Base-by-base conservation (phyloP, 2,888 invertebrate genomes). In the Argynnis bischoffii region DNA sequence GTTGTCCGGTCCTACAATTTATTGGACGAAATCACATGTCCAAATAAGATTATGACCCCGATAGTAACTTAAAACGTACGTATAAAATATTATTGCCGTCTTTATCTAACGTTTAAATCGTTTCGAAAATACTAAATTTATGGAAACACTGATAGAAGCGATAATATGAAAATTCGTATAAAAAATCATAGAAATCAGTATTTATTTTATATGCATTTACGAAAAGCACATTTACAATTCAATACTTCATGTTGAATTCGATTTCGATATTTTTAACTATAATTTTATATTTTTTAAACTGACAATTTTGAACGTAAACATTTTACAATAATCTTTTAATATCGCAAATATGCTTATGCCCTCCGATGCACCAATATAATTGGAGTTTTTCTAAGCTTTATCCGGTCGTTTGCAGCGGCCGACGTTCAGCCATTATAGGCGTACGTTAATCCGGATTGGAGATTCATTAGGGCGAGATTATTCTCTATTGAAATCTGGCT, bases 401-500 rank as follows among this genome's bases (percentile, higher is more conserved):
- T 81, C 85, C 84, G 51, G 82, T 87, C 86, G 87, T 87, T 88
- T 84, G 87, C 85, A 82, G 79, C 81, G 85, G 79, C 78, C 86
- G 81, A 79, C 84, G 84, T 79, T 83, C 82, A 80, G 77, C 88
- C 84, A 86, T 87, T 86, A 88, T 85, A 84, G 85, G 86, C 85
- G 84, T 82, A 81, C 82, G 79, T 78, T 92, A 91, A 93, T 92
- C 93, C 92, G 93, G 92, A 92, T 91, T 86, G 88, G 86, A 89
- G 93, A 93, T 93, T 93, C 93, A 93, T 93, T 93, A 93, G 91
- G 89, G 88, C 83, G 87, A 92, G 93, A 93, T 93, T 93, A 93
- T 90, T 85, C 88, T 89, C 91, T 89, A 93, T 93, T 92, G 92
- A 93, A 92, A 93, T 92, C 91, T 90, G 86, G 89, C 90, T 89